Evolutionary conservation across 2,113 vertebrate genomes (phyloP).

Genomic region (Campylomormyrus numenius): DNA sequence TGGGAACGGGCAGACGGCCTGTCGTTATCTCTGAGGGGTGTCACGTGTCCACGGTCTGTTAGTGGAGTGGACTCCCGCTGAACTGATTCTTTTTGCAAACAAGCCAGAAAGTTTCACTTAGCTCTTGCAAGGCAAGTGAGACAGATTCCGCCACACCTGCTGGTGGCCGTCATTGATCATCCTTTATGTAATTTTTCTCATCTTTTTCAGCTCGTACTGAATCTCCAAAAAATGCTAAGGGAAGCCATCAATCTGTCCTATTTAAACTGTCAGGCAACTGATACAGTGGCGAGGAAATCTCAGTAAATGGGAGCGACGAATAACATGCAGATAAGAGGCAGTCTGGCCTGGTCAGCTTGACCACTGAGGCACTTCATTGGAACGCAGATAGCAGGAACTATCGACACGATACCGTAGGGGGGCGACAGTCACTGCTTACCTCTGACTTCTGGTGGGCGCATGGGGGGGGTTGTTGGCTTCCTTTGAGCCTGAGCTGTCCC

Average conservation of each 20-base stretch:
- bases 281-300: not conserved
- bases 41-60: not conserved
- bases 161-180: not conserved
- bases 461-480: not conserved
- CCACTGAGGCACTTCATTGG: not conserved
- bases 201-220: not conserved
- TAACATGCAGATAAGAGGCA: not conserved
- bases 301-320: not conserved
- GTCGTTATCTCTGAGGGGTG: slow-evolving; percentile 12
- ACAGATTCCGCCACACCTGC: not conserved
- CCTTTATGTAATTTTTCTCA: not conserved
- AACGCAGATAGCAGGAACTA: not conserved
- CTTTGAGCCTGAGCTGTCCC: not conserved
- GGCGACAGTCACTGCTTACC: slow-evolving; percentile 10
- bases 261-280: slow-evolving; percentile 1
- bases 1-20: slow-evolving; percentile 10
- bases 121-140: not conserved
- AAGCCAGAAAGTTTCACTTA: not conserved
- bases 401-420: not conserved
- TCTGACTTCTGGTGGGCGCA: not conserved
- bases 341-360: not conserved
- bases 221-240: not conserved
- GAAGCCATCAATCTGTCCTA: not conserved
- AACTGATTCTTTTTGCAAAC: not conserved
- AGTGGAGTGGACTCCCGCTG: not conserved